Percentiles rank a stretch among this genome's conserved stretches.
Conservation (phyloP, 2,113 vertebrate species). For the Candoia aspera region DNA sequence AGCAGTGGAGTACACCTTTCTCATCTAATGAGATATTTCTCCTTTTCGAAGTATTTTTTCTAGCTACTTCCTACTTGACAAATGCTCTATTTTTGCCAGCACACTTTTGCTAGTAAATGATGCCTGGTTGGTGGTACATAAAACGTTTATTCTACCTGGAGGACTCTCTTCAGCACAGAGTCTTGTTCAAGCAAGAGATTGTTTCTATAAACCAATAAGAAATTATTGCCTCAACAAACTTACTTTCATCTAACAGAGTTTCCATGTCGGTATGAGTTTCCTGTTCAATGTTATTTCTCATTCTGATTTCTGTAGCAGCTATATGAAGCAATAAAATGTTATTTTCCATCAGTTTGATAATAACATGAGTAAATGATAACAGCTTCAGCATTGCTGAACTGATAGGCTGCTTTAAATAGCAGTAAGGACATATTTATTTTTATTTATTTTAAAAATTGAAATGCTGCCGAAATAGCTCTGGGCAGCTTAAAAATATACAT, state of each 20-base stretch:
- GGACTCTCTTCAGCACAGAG: fast-evolving
- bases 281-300: slow-evolving; percentile 21
- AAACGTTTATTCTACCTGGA: not conserved
- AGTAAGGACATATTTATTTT: slow-evolving; percentile 43
- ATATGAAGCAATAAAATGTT: slow-evolving; percentile 16
- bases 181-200: slow-evolving; percentile 20
- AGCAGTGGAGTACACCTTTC: slow-evolving; percentile 5
- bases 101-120: slow-evolving; percentile 9
- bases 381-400: slow-evolving; percentile 36
- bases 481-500: not conserved
- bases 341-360: not conserved
- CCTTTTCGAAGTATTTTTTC: not conserved
- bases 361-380: slow-evolving; percentile 38
- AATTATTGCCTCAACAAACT: slow-evolving; percentile 10
- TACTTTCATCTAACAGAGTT: not conserved
- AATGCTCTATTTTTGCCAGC: not conserved
- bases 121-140: not conserved
- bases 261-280: not conserved
- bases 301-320: not conserved
- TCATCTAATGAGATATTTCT: not conserved
- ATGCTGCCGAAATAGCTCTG: not conserved
- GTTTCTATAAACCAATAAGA: fast-evolving
- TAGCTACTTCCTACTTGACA: not conserved
- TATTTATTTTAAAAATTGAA: not conserved
- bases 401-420: not conserved